A percentile compares a stretch with the other conserved stretches of the same genome.
Conservation (phyloP, 2,113 vertebrate species). For the Heterochromis multidens region DNA sequence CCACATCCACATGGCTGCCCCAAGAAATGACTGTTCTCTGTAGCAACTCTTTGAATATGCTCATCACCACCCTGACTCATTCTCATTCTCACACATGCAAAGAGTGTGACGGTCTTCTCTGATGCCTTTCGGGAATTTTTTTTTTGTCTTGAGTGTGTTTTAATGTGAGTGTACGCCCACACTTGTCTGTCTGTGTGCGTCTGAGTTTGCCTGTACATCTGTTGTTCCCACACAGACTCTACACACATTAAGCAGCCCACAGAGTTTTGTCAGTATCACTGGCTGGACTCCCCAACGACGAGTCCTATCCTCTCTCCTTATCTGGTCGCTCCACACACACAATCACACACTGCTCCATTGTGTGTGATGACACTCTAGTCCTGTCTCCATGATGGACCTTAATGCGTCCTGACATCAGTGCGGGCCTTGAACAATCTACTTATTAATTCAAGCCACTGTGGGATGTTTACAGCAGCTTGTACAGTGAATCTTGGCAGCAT, state of each 20-base stretch:
- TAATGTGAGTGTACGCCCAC: constrained; percentile 2
- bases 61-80: constrained; percentile 45
- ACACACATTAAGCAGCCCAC: constrained; percentile 41
- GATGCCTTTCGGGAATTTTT: not conserved
- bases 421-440: not conserved
- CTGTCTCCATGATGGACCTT: constrained; percentile 14
- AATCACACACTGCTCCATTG: constrained; percentile 11
- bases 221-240: constrained; percentile 35
- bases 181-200: constrained; percentile 17
- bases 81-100: constrained; percentile 47
- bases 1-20: not conserved
- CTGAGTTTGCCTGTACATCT: constrained; percentile 22
- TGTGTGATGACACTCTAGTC: constrained; percentile 27
- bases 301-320: constrained; percentile 35
- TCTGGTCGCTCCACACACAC: constrained; percentile 46
- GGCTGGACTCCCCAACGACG: constrained; percentile 33
- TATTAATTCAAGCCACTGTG: constrained; percentile 22
- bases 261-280: constrained; percentile 51
- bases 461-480: not conserved
- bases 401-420: constrained; percentile 40
- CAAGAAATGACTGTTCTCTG: not conserved
- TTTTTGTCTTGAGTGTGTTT: not conserved
- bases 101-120: constrained; percentile 12
- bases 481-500: not conserved
- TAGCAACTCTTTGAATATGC: constrained; percentile 27